A percentile compares a stretch with the other conserved stretches of the same genome.
These are phyloP conservation scores for Grallaria varia DNA, from an alignment of 2,113 vertebrate species.

Conservation along the genomic window DNA sequence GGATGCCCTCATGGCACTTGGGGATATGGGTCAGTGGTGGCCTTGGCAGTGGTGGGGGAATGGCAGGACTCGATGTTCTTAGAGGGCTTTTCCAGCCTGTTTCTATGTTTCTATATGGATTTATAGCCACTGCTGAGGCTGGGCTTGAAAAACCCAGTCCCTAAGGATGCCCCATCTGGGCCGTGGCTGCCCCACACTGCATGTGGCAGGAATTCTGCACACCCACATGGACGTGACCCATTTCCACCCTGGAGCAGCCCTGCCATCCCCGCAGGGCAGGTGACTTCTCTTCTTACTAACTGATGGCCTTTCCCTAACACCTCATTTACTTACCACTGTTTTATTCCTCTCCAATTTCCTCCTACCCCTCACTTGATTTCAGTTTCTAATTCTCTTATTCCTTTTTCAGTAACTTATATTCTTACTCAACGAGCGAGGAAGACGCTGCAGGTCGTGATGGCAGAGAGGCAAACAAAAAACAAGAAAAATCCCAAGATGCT, in stretches of 20 bases:
- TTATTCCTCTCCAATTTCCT: neutral
- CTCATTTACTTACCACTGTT: neutral
- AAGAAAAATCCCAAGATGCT: fast-evolving
- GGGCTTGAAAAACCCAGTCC: neutral
- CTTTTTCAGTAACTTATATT: neutral
- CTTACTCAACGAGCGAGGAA: neutral
- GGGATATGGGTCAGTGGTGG: neutral
- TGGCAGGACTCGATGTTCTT: neutral
- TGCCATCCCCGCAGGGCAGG: neutral
- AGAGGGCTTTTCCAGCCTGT: neutral
- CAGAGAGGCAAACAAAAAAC: neutral
- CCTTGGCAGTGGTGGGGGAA: neutral
- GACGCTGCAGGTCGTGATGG: fast-evolving
- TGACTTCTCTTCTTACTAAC: neutral
- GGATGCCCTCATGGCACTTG: neutral
- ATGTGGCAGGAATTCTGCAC: neutral
- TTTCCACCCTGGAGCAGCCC: neutral
- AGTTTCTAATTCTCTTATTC: neutral
- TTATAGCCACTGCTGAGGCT: neutral
- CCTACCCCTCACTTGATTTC: neutral
- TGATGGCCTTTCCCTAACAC: neutral
- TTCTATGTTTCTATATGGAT: neutral
- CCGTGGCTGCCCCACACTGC: neutral
- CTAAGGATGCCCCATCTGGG: neutral
- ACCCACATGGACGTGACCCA: neutral